Conservation (phyloP, 2,113 vertebrate species). For the Hemiprocne comata region DNA sequence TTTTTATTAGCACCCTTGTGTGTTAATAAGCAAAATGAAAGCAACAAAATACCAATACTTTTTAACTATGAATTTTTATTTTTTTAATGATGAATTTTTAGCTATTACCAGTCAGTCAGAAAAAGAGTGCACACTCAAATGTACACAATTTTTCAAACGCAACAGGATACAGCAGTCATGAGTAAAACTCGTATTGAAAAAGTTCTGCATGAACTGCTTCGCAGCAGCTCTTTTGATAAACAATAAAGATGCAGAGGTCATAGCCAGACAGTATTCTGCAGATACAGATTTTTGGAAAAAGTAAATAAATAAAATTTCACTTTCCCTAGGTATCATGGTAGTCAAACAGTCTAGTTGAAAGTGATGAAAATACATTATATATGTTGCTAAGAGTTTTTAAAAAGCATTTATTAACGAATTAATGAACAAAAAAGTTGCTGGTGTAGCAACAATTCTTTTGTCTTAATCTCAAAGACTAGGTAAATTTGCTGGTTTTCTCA, state of each 20-base stretch:
- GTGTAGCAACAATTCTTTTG: background rate
- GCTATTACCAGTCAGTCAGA: background rate
- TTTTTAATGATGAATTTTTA: no score
- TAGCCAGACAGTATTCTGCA: background rate
- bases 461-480: background rate
- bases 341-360: slow-evolving; percentile 12
- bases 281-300: slow-evolving; percentile 13
- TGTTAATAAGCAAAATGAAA: background rate
- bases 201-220: background rate
- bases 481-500: background rate
- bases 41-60: background rate
- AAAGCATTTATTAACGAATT: slow-evolving; percentile 15
- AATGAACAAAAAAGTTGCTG: background rate
- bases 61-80: background rate
- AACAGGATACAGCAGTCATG: background rate
- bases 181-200: slow-evolving; percentile 2
- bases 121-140: background rate
- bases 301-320: slow-evolving; percentile 13
- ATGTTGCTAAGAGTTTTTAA: background rate
- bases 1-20: background rate
- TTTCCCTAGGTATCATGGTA: background rate
- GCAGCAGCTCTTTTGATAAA: background rate
- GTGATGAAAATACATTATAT: background rate
- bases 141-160: background rate
- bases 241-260: slow-evolving; percentile 10